Conservation (phyloP, 2,888 invertebrate genomes). For the Erebia aethiops region DNA sequence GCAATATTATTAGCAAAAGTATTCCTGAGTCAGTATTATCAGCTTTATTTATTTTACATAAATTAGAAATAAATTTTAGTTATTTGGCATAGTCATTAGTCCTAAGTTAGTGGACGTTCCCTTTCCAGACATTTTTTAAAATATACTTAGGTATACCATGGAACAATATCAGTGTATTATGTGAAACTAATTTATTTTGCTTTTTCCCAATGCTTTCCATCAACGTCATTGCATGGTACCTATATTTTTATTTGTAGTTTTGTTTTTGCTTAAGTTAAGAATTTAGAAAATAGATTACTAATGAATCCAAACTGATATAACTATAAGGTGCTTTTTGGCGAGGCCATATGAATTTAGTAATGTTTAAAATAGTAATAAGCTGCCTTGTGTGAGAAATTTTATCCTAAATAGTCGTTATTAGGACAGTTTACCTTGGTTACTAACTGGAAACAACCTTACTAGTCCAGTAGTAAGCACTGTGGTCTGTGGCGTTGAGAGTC, state of each 20-base stretch:
- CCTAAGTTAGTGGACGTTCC: background rate
- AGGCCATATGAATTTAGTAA: no score
- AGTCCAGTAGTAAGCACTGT: no score
- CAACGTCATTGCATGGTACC: slow-evolving; percentile 64
- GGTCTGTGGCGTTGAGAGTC: no score
- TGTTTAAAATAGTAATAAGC: no score
- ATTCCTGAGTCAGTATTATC: background rate
- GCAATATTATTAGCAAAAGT: background rate
- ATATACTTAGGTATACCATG: background rate
- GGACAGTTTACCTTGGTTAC: no score
- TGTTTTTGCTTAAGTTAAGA: background rate
- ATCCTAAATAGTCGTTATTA: no score
- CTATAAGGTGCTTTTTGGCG: no score
- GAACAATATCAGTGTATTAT: background rate
- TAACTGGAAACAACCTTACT: no score
- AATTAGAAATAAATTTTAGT: background rate
- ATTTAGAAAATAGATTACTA: background rate
- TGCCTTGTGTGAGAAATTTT: no score
- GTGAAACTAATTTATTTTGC: slow-evolving; percentile 36
- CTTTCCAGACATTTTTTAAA: background rate
- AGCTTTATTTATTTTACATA: background rate
- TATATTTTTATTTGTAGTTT: background rate
- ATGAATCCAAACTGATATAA: no score
- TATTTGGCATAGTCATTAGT: background rate
- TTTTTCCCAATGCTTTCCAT: slow-evolving; percentile 54